These are phyloP conservation scores for Agriopis marginaria DNA, from an alignment of 2,888 invertebrate genomes.

Conservation along the genomic window DNA sequence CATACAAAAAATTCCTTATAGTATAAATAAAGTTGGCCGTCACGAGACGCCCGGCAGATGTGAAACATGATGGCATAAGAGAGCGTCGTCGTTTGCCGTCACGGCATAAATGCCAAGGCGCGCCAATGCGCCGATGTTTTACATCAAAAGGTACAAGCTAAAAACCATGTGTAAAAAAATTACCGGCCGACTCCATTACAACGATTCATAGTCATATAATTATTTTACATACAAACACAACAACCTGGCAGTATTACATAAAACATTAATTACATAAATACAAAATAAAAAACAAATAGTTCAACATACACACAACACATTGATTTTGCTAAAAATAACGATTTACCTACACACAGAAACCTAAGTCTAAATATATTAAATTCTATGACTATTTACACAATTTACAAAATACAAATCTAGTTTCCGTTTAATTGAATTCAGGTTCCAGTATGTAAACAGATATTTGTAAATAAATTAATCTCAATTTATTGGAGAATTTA, in stretches of 20 bases:
- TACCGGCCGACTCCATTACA: background rate
- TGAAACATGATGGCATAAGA: too few species aligned
- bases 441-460: slow-evolving; percentile 21
- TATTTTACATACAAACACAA: slow-evolving; percentile 39
- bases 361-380: slow-evolving; percentile 68
- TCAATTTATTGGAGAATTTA: slow-evolving; percentile 9
- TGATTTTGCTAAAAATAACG: slow-evolving; percentile 63
- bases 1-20: too few species aligned
- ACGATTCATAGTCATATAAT: slow-evolving; percentile 11
- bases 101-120: too few species aligned
- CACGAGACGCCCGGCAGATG: too few species aligned
- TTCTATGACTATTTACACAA: slow-evolving; percentile 80
- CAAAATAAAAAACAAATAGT: slow-evolving; percentile 56
- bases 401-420: slow-evolving; percentile 71
- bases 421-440: slow-evolving; percentile 20
- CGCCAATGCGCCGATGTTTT: too few species aligned
- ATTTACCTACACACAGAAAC: slow-evolving; percentile 68
- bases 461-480: slow-evolving; percentile 20
- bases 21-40: too few species aligned
- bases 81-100: too few species aligned
- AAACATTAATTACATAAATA: slow-evolving; percentile 55
- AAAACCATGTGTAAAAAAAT: too few species aligned
- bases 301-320: slow-evolving; percentile 60
- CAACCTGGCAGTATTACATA: slow-evolving; percentile 54
- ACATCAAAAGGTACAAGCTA: too few species aligned